These are phyloP conservation scores for Sardinella longiceps DNA, from an alignment of 2,797 vertebrate genomes.

Conservation along the genomic window DNA sequence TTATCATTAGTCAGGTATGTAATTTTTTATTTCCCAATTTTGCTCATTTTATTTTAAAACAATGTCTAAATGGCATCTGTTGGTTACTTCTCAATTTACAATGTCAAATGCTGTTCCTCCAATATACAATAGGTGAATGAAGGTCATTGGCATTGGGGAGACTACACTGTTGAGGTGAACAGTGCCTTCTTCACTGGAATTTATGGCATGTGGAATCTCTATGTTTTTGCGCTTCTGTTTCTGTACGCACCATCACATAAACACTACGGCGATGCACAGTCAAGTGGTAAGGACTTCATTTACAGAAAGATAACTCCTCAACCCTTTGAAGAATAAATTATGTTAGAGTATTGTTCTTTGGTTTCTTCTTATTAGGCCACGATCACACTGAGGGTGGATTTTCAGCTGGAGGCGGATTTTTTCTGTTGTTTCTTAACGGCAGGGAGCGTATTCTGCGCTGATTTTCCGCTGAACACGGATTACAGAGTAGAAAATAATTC, in stretches of 20 bases:
- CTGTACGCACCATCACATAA: slow-evolving; percentile 97
- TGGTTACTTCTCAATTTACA: background rate
- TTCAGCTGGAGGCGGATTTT: no score
- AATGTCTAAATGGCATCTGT: background rate
- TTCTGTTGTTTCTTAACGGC: no score
- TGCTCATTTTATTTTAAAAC: background rate
- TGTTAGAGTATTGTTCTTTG: no score
- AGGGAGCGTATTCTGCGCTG: no score
- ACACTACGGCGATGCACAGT: slow-evolving; percentile 90
- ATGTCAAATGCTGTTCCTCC: background rate
- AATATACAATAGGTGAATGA: slow-evolving; percentile 85
- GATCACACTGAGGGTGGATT: no score
- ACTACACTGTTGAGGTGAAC: slow-evolving; percentile 87
- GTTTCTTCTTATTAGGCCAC: no score
- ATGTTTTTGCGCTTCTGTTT: slow-evolving; percentile 98
- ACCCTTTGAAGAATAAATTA: no score
- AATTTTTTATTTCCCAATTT: background rate
- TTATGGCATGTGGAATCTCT: slow-evolving; percentile 99
- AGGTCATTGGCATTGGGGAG: slow-evolving; percentile 95
- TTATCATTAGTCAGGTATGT: slow-evolving; percentile 94
- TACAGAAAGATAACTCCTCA: background rate
- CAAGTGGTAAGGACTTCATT: slow-evolving; percentile 75
- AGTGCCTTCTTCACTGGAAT: slow-evolving; percentile 98
- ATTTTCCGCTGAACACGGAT: no score
- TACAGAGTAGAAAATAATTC: no score